Evolutionary conservation across 2,888 invertebrate genomes (phyloP).

Genomic region (Lysandra bellargus): DNA sequence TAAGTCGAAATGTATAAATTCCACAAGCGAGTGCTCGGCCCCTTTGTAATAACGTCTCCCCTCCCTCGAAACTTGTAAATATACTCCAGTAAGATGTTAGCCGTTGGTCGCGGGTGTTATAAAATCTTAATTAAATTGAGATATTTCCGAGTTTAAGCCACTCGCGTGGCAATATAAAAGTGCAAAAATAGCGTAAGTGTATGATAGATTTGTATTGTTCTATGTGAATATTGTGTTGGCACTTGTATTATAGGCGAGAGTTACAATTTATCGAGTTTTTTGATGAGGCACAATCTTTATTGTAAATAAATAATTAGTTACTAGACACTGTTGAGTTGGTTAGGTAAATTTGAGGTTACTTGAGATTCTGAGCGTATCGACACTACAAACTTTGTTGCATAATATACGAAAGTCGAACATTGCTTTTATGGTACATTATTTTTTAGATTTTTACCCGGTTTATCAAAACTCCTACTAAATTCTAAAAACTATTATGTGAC

Average conservation of each 20-base stretch:
- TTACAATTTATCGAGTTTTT: constrained; percentile 66
- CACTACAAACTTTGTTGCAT: constrained; percentile 43
- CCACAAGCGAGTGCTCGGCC: constrained; percentile 36
- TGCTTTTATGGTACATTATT: constrained; percentile 38
- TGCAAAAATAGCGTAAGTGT: constrained; percentile 78
- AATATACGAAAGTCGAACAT: constrained; percentile 59
- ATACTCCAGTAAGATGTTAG: constrained; percentile 62
- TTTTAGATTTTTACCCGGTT: neutral
- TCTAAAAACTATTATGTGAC: neutral
- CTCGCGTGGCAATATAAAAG: constrained; percentile 75
- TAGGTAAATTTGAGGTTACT: constrained; percentile 46
- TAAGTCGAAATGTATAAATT: constrained; percentile 43
- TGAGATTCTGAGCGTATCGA: constrained; percentile 46
- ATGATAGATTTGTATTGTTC: constrained; percentile 70
- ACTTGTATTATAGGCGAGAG: constrained; percentile 72
- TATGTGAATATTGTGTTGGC: constrained; percentile 76
- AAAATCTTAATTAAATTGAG: constrained; percentile 77
- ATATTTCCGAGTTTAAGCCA: constrained; percentile 78
- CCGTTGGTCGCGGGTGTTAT: constrained; percentile 67
- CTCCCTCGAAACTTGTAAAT: constrained; percentile 68
- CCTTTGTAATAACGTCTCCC: constrained; percentile 65
- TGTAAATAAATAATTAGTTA: constrained; percentile 75
- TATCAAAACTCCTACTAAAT: neutral
- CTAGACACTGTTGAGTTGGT: constrained; percentile 63
- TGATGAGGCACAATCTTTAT: constrained; percentile 75